phyloP scores from a whole-genome alignment of 2,888 invertebrate species.

The Napeogenes inachia region DNA sequence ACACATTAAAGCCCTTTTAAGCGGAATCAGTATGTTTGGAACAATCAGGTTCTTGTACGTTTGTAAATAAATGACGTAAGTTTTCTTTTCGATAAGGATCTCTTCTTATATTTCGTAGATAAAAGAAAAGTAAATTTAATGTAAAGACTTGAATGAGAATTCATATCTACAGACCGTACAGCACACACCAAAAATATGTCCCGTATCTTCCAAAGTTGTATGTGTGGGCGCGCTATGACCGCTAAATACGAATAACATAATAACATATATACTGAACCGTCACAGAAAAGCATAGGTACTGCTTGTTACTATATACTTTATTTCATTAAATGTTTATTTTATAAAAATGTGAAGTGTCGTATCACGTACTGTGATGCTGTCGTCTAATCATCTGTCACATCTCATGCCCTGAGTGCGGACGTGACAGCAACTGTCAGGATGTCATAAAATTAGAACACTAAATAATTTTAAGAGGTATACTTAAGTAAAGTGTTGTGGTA shows the following conservation, averaged over 20 bases:
- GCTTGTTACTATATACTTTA: background rate
- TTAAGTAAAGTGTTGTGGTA: background rate
- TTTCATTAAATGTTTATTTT: background rate
- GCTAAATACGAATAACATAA: too few species aligned
- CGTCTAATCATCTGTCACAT: conserved; percentile 31
- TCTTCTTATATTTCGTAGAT: too few species aligned
- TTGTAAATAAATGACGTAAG: background rate
- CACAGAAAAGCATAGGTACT: too few species aligned
- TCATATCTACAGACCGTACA: too few species aligned
- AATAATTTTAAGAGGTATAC: conserved; percentile 2
- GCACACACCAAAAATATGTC: too few species aligned
- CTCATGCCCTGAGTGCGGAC: conserved; percentile 13
- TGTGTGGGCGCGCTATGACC: too few species aligned
- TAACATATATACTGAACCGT: background rate
- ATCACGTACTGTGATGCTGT: conserved; percentile 24
- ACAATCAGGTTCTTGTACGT: background rate
- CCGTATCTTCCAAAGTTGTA: too few species aligned
- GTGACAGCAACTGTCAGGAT: conserved; percentile 20
- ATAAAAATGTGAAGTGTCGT: conserved; percentile 22
- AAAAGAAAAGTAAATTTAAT: too few species aligned
- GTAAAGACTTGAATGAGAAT: too few species aligned
- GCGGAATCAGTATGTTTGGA: conserved; percentile 15
- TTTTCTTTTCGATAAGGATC: conserved; percentile 3
- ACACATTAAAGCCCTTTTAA: conserved; percentile 24
- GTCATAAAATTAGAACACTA: conserved; percentile 8